A percentile compares a stretch with the other conserved stretches of the same genome.
Evolutionary conservation across 2,113 vertebrate genomes (phyloP).

Genomic region (Gallinago jamesoni): DNA sequence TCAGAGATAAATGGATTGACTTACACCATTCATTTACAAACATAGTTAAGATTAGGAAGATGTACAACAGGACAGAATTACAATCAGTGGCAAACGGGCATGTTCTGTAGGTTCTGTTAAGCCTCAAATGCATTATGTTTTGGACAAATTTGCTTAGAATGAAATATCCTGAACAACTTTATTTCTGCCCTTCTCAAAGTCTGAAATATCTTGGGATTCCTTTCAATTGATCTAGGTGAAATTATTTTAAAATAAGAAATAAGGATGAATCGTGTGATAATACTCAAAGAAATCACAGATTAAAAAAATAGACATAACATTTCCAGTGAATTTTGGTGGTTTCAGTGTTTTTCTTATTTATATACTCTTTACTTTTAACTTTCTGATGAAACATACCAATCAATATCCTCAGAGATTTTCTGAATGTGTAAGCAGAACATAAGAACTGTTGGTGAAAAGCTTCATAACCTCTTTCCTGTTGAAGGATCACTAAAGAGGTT

Average conservation of each 20-base stretch:
- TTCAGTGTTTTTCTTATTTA: not conserved
- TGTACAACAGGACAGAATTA: not conserved
- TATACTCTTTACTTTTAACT: not conserved
- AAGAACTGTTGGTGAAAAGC: constrained; percentile 50
- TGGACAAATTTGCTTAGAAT: not conserved
- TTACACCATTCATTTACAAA: not conserved
- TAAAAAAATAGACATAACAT: not conserved
- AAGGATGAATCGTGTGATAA: not conserved
- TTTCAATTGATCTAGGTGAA: not conserved
- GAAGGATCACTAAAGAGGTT: constrained; percentile 63
- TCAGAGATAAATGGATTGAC: not conserved
- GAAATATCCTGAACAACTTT: not conserved
- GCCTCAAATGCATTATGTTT: not conserved
- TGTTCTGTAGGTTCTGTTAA: not conserved
- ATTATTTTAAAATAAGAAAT: not conserved
- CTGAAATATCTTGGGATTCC: not conserved
- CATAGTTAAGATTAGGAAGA: not conserved
- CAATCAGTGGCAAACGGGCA: not conserved
- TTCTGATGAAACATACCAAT: not conserved
- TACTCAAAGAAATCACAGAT: not conserved
- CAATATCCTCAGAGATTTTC: not conserved
- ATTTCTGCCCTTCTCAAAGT: not conserved
- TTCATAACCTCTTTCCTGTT: constrained; percentile 56
- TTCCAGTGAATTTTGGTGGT: not conserved
- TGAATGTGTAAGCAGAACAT: not conserved